phyloP scores from a whole-genome alignment of 2,113 vertebrate species.

The Nyctibius bracteatus region DNA sequence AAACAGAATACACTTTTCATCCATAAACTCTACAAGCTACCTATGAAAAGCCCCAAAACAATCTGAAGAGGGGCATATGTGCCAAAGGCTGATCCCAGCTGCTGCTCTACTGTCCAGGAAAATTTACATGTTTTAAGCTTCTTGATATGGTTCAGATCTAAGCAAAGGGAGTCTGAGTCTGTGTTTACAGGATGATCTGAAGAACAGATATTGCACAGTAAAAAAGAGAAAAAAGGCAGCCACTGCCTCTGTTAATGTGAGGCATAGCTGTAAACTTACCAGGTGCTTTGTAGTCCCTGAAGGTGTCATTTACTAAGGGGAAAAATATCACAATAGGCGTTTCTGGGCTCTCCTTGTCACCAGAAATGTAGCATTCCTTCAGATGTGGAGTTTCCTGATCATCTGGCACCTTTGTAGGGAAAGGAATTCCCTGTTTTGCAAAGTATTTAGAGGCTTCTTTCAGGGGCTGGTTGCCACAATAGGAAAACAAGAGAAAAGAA shows the following conservation, averaged over 20 bases:
- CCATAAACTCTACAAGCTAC: not conserved
- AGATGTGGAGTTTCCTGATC: conserved; percentile 56
- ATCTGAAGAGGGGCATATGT: not conserved
- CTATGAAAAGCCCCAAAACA: not conserved
- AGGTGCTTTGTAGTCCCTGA: conserved; percentile 78
- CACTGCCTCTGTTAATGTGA: not conserved
- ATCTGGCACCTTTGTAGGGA: conserved; percentile 64
- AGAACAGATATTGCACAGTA: not conserved
- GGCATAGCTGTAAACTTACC: conserved; percentile 55
- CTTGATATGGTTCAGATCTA: not conserved
- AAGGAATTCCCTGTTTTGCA: conserved; percentile 67
- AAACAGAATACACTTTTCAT: not conserved
- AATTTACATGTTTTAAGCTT: not conserved
- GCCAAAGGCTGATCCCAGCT: not conserved
- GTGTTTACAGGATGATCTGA: not conserved
- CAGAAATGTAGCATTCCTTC: conserved; percentile 77
- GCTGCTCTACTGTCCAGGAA: not conserved
- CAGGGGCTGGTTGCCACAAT: conserved; percentile 58
- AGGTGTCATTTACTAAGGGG: conserved; percentile 76
- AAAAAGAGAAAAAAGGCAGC: not conserved
- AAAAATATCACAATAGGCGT: conserved; percentile 75
- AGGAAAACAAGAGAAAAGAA: not conserved
- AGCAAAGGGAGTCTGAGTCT: not conserved
- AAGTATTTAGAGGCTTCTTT: conserved; percentile 77
- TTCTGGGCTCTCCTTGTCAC: conserved; percentile 59